Conservation (phyloP, 2,888 invertebrate species). For the Latrodectus hesperus region DNA sequence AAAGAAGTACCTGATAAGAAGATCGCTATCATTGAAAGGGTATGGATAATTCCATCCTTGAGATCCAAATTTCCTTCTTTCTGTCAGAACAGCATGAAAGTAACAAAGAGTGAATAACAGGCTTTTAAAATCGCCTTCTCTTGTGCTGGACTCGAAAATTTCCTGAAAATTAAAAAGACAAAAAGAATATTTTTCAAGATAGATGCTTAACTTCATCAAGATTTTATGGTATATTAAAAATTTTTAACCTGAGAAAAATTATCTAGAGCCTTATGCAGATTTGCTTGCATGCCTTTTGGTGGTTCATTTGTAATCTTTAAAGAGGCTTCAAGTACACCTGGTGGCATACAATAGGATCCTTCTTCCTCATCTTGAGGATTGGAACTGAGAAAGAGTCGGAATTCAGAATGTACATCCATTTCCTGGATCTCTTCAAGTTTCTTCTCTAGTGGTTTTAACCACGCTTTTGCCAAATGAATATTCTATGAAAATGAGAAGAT, state of each 20-base stretch:
- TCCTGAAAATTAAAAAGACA: slow-evolving; percentile 77
- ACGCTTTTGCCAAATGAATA: slow-evolving; percentile 95
- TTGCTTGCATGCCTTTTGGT: slow-evolving; percentile 96
- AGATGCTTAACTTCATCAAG: neutral
- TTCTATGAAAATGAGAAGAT: slow-evolving; percentile 80
- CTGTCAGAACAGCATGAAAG: slow-evolving; percentile 96
- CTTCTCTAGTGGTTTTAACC: slow-evolving; percentile 93
- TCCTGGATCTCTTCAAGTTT: slow-evolving; percentile 81
- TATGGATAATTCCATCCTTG: slow-evolving; percentile 97
- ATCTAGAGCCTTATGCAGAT: slow-evolving; percentile 94
- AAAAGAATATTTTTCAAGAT: neutral
- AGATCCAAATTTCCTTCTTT: slow-evolving; percentile 94
- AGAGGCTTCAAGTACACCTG: slow-evolving; percentile 95
- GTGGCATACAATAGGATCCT: slow-evolving; percentile 91
- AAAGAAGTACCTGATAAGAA: slow-evolving; percentile 74
- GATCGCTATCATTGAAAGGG: slow-evolving; percentile 90
- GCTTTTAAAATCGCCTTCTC: slow-evolving; percentile 96
- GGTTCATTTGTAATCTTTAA: slow-evolving; percentile 99
- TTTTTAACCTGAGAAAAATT: slow-evolving; percentile 86
- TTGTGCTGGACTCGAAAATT: slow-evolving; percentile 94
- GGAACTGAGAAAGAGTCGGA: slow-evolving; percentile 93
- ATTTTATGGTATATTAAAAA: neutral
- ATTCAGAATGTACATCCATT: slow-evolving; percentile 79
- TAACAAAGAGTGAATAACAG: slow-evolving; percentile 94
- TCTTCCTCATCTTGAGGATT: slow-evolving; percentile 91